Evolutionary conservation across 2,888 invertebrate genomes (phyloP).

Genomic region (Branchellion lobata): DNA sequence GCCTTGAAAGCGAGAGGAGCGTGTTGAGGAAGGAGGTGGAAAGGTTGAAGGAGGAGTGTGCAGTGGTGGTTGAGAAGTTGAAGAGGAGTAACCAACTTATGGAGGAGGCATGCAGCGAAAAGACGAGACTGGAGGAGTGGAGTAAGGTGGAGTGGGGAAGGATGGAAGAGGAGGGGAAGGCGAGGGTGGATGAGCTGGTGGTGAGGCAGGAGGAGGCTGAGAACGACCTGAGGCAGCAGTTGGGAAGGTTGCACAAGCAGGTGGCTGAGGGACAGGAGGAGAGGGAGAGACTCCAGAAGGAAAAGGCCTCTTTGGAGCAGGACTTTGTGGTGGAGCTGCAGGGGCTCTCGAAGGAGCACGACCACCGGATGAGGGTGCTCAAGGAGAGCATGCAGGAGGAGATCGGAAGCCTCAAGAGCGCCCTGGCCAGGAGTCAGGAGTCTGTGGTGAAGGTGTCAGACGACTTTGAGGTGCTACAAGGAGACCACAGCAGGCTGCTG

Average conservation of each 20-base stretch:
- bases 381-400: conserved; percentile 42
- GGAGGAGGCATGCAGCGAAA: conserved; percentile 18
- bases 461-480: conserved; percentile 32
- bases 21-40: not conserved
- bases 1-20: not conserved
- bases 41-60: not conserved
- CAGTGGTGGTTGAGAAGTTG: conserved; percentile 11
- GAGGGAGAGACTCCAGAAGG: conserved; percentile 40
- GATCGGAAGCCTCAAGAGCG: conserved; percentile 1
- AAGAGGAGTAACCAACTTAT: conserved; percentile 2
- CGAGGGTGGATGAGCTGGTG: not conserved
- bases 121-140: not conserved
- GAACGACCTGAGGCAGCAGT: conserved; percentile 4
- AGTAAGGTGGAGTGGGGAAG: conserved; percentile 10
- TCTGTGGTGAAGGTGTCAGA: conserved; percentile 27
- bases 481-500: not conserved
- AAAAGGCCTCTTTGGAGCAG: conserved; percentile 47
- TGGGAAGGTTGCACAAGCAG: conserved; percentile 30
- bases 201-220: conserved; percentile 30
- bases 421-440: conserved; percentile 10
- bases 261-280: conserved; percentile 33
- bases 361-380: conserved; percentile 28
- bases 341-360: conserved; percentile 34
- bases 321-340: conserved; percentile 43
- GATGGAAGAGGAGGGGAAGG: conserved; percentile 8